phyloP scores from a whole-genome alignment of 2,797 vertebrate genomes.

The Bryconaethiops microstoma region DNA sequence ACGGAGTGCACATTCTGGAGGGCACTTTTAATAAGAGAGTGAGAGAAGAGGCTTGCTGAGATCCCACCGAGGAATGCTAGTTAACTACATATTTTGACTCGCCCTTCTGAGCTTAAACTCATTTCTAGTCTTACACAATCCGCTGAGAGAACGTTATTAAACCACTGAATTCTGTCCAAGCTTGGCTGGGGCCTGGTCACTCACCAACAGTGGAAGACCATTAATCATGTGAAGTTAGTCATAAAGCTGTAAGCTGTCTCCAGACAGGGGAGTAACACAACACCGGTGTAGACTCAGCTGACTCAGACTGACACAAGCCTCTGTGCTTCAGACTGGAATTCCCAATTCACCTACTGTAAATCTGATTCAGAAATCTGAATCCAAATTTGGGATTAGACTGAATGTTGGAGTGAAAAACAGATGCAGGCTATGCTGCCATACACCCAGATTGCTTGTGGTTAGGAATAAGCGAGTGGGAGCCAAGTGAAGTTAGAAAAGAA shows the following conservation, averaged over 20 bases:
- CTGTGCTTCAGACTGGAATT: slow-evolving; percentile 27
- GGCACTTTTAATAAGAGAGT: not conserved
- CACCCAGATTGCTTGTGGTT: not conserved
- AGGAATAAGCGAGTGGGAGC: not conserved
- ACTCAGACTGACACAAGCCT: slow-evolving; percentile 22
- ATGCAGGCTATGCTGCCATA: not conserved
- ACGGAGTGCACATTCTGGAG: not conserved
- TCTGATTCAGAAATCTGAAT: not conserved
- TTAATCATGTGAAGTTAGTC: slow-evolving; percentile 29
- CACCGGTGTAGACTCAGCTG: slow-evolving; percentile 44
- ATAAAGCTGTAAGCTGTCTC: slow-evolving; percentile 29
- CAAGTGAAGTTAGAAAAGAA: not conserved
- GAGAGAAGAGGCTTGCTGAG: not conserved
- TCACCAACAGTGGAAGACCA: not conserved
- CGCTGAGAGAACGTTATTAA: slow-evolving; percentile 1
- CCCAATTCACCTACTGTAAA: slow-evolving; percentile 11
- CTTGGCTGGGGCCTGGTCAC: slow-evolving; percentile 26
- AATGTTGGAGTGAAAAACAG: not conserved
- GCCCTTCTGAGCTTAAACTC: not conserved
- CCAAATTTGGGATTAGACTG: not conserved
- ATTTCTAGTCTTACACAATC: slow-evolving; percentile 15
- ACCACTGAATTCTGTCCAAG: not conserved
- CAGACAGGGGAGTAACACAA: slow-evolving; percentile 18
- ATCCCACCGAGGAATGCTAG: not conserved
- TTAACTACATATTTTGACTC: slow-evolving; percentile 5